These are phyloP conservation scores for Hemibagrus wyckioides DNA, from an alignment of 2,113 vertebrate genomes.

Conservation along the genomic window DNA sequence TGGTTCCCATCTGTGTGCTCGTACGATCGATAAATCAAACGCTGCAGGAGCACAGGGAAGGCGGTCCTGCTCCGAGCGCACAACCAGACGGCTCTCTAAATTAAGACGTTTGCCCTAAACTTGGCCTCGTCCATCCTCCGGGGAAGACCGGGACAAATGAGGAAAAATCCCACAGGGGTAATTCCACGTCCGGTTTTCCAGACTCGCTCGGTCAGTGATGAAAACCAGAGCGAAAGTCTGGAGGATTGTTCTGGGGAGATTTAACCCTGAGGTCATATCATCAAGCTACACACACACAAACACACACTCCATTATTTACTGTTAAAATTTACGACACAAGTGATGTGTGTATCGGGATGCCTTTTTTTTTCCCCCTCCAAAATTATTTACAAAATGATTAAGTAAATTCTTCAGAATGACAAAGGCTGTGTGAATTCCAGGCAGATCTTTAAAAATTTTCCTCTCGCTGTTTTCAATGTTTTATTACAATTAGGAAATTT, in stretches of 20 bases:
- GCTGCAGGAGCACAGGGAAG: neutral
- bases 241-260: neutral
- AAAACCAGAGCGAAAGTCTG: slow-evolving; percentile 28
- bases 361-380: too few species aligned
- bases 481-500: neutral
- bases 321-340: neutral
- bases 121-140: slow-evolving; percentile 10
- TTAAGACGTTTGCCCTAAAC: slow-evolving; percentile 32
- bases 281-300: neutral
- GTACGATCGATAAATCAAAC: slow-evolving; percentile 10
- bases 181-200: slow-evolving; percentile 37
- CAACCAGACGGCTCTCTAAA: neutral
- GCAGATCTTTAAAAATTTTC: neutral
- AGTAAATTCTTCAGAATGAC: neutral
- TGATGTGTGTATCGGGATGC: too few species aligned
- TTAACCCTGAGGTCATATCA: neutral
- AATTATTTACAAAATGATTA: neutral
- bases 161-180: slow-evolving; percentile 5
- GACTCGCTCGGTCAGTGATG: slow-evolving; percentile 33
- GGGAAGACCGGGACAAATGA: slow-evolving; percentile 32
- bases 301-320: neutral
- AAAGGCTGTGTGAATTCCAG: too few species aligned
- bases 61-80: neutral
- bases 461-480: neutral
- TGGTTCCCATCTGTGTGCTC: neutral